Evolutionary conservation across 23 tunicate species (phyloP).

Genomic region (Halocynthia roretzi): DNA sequence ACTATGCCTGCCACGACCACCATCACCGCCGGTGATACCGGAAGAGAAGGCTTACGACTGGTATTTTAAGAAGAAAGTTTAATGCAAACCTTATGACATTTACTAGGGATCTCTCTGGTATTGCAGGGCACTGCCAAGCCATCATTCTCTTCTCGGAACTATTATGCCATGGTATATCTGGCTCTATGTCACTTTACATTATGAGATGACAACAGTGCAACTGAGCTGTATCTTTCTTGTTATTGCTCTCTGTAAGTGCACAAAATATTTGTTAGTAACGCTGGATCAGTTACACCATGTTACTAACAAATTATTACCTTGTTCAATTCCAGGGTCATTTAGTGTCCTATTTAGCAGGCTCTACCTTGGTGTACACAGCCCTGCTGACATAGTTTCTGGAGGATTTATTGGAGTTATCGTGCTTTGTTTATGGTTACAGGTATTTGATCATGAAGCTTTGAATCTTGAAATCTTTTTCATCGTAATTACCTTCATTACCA

Average conservation of each 20-base stretch:
- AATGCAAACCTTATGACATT: not conserved
- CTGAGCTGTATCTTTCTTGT: slow-evolving; percentile 41
- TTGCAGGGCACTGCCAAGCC: slow-evolving; percentile 92
- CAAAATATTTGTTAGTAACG: too few relatives aligned
- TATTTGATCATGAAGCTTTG: not conserved
- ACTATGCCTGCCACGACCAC: slow-evolving; percentile 90
- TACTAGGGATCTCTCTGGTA: not conserved
- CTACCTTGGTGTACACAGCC: slow-evolving; percentile 97
- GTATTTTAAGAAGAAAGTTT: slow-evolving; percentile 16
- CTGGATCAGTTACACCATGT: not conserved
- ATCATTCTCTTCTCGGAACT: slow-evolving; percentile 90
- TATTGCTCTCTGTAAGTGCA: slow-evolving; percentile 66
- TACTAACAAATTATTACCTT: not conserved
- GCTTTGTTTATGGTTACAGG: slow-evolving; percentile 88
- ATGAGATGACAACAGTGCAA: slow-evolving; percentile 49
- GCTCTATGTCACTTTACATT: slow-evolving; percentile 73
- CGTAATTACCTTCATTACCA: not conserved
- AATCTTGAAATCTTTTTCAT: not conserved
- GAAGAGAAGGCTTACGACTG: slow-evolving; percentile 96
- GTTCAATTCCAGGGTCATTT: slow-evolving; percentile 94
- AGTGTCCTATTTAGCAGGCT: slow-evolving; percentile 87
- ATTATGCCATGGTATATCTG: slow-evolving; percentile 97
- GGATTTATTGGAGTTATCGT: slow-evolving; percentile 92
- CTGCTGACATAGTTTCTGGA: slow-evolving; percentile 98
- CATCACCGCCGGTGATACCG: slow-evolving; percentile 72